Percentiles rank a stretch among this genome's conserved stretches.
Conservation (phyloP, 53 echinoderm and acorn worm genomes). For the Antedon mediterranea region DNA sequence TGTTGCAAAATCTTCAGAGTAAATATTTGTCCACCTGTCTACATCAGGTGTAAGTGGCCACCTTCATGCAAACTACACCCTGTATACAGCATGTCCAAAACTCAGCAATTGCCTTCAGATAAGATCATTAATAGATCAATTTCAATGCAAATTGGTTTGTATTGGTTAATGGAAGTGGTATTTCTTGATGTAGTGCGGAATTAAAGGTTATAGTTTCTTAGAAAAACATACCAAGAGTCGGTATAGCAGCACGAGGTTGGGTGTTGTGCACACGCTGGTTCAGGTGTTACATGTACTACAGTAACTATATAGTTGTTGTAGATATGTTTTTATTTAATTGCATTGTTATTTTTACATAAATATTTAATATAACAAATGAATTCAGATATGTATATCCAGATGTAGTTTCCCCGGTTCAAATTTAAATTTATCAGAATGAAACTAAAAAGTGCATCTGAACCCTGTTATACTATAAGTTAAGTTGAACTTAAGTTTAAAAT, state of each 20-base stretch:
- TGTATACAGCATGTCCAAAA: not conserved
- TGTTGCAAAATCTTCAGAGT: not conserved
- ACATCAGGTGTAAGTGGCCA: not conserved
- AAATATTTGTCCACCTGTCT: not conserved
- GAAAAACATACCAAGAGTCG: not conserved
- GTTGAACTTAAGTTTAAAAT: too few species aligned
- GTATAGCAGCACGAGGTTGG: not conserved
- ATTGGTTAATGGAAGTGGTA: not conserved
- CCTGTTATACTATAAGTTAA: too few species aligned
- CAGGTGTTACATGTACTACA: not conserved
- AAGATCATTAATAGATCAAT: not conserved
- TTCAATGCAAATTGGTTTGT: not conserved
- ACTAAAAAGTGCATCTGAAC: too few species aligned
- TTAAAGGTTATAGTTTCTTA: not conserved
- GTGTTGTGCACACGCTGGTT: not conserved
- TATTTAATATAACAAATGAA: not conserved
- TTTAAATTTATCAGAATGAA: not conserved
- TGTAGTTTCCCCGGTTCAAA: too few species aligned
- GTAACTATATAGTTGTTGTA: not conserved
- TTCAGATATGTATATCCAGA: not conserved
- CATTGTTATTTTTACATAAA: not conserved
- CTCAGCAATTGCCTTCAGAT: not conserved
- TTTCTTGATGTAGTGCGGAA: not conserved
- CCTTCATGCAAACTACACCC: not conserved
- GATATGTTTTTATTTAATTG: not conserved